These are phyloP conservation scores for Phallusia fumigata DNA, from an alignment of 23 tunicate species.

Conservation along the genomic window DNA sequence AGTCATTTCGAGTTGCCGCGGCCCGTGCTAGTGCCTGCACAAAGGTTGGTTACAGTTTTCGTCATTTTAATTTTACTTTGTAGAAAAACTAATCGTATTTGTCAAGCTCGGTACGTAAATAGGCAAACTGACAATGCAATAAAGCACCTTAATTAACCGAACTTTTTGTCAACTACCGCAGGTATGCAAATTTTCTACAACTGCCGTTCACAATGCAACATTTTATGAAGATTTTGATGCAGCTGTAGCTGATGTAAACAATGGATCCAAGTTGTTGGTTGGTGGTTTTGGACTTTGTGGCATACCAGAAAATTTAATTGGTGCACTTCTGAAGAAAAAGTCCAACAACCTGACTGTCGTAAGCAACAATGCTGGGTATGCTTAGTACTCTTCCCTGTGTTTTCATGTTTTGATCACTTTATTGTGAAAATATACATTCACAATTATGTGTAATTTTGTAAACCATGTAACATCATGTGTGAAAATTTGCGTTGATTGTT, in stretches of 20 bases:
- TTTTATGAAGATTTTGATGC: slow-evolving; percentile 58
- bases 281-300: slow-evolving; percentile 99
- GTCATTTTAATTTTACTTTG: too few relatives aligned
- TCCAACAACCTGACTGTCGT: slow-evolving; percentile 69
- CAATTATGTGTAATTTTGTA: too few relatives aligned
- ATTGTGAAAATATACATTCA: too few relatives aligned
- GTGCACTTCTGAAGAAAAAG: slow-evolving; percentile 53
- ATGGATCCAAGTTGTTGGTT: slow-evolving; percentile 84
- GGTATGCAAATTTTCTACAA: slow-evolving; percentile 56
- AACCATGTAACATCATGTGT: too few relatives aligned
- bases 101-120: too few relatives aligned
- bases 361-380: slow-evolving; percentile 95
- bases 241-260: slow-evolving; percentile 64
- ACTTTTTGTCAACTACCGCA: too few relatives aligned
- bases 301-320: slow-evolving; percentile 91
- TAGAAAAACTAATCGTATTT: too few relatives aligned
- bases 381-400: neutral
- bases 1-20: neutral
- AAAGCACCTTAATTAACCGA: too few relatives aligned
- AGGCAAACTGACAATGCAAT: too few relatives aligned
- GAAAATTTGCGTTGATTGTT: too few relatives aligned
- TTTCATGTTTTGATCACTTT: too few relatives aligned
- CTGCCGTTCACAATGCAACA: slow-evolving; percentile 22
- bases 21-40: neutral
- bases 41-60: neutral